phyloP scores from a whole-genome alignment of 37 sponge, comb jelly and placozoan species.

The Theonella swinhoei region DNA sequence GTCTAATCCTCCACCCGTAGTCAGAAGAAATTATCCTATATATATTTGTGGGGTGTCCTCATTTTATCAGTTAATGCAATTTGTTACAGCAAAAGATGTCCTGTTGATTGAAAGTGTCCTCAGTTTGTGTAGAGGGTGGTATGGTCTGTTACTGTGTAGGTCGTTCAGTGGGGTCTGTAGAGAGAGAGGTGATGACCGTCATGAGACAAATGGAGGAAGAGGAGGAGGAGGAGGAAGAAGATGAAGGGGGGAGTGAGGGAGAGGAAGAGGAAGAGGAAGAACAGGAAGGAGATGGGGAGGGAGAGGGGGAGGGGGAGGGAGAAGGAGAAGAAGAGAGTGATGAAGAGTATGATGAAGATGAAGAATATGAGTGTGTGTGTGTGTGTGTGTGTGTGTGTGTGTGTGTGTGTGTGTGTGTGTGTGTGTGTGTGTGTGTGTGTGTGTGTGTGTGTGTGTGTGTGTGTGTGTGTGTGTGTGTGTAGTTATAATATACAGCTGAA shows the following conservation, averaged over 20 bases:
- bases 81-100: too few relatives aligned
- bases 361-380: background rate
- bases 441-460: too few relatives aligned
- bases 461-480: background rate
- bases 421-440: too few relatives aligned
- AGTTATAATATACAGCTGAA: background rate
- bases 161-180: background rate
- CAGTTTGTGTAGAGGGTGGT: too few relatives aligned
- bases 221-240: background rate
- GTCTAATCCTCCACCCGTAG: too few relatives aligned
- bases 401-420: background rate
- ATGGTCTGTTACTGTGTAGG: too few relatives aligned
- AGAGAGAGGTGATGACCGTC: background rate
- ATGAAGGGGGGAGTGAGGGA: constrained; percentile 1
- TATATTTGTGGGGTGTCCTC: too few relatives aligned
- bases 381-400: background rate
- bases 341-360: background rate
- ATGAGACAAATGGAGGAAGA: too few relatives aligned
- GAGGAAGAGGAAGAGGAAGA: constrained; percentile 22
- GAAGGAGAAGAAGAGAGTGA: constrained; percentile 25
- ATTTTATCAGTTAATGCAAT: too few relatives aligned
- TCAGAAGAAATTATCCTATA: too few relatives aligned
- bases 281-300: constrained; percentile 3
- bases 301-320: constrained; percentile 2
- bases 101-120: too few relatives aligned